Evolutionary conservation across 2,113 vertebrate species (phyloP).

Genomic region (Zosterops borbonicus): DNA sequence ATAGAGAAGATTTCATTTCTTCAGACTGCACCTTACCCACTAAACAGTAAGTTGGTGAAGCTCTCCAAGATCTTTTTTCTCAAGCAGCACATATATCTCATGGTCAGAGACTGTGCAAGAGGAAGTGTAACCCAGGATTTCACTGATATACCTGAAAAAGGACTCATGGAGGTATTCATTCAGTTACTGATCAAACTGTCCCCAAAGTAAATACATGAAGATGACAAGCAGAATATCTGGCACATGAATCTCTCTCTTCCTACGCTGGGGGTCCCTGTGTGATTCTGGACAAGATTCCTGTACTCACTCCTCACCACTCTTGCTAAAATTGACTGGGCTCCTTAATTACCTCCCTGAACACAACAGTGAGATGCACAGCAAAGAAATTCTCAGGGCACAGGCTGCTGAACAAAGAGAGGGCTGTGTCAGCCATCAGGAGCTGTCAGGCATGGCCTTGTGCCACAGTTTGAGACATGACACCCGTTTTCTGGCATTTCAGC

Average conservation of each 20-base stretch:
- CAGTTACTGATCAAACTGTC: not conserved
- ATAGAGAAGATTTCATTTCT: not conserved
- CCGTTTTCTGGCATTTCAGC: not conserved
- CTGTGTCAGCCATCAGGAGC: not conserved
- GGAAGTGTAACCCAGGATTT: not conserved
- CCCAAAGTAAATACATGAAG: not conserved
- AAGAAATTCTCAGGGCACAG: not conserved
- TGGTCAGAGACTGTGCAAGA: not conserved
- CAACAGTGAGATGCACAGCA: not conserved
- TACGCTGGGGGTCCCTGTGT: not conserved
- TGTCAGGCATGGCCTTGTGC: fast-evolving
- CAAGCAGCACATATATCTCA: not conserved
- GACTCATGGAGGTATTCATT: not conserved
- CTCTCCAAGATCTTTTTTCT: not conserved
- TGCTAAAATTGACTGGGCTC: not conserved
- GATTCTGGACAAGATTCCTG: not conserved
- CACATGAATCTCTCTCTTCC: not conserved
- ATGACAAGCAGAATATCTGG: not conserved
- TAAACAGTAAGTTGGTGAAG: not conserved
- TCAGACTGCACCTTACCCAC: fast-evolving
- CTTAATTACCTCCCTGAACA: not conserved
- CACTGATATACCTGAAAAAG: not conserved
- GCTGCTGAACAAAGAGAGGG: not conserved
- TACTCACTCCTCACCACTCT: not conserved
- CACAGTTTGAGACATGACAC: not conserved